phyloP scores from a whole-genome alignment of 2,113 vertebrate species.

The Leptodactylus fuscus region DNA sequence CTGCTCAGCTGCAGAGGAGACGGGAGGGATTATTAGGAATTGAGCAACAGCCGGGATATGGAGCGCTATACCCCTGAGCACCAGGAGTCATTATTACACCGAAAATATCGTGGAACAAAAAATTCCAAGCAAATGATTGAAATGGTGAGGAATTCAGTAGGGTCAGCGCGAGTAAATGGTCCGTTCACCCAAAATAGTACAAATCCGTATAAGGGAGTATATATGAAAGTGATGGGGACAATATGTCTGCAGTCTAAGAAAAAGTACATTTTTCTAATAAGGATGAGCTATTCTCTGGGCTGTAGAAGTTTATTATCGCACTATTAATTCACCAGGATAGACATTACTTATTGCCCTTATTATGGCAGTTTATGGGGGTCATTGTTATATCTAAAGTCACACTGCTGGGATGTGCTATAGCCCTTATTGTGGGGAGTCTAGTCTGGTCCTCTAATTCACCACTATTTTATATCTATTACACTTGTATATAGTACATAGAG shows the following conservation, averaged over 20 bases:
- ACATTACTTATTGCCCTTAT: too few species aligned
- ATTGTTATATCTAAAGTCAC: too few species aligned
- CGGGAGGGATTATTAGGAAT: conserved; percentile 31
- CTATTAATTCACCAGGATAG: too few species aligned
- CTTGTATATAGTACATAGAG: too few species aligned
- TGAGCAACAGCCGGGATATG: conserved; percentile 6
- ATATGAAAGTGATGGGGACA: neutral
- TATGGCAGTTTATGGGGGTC: too few species aligned
- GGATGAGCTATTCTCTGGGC: too few species aligned
- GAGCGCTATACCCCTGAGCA: neutral
- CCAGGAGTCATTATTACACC: neutral
- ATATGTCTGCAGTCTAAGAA: neutral
- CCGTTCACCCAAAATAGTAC: neutral
- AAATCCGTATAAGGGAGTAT: neutral
- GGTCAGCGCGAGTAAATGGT: neutral
- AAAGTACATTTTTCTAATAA: too few species aligned
- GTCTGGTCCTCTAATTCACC: too few species aligned
- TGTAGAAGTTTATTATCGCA: too few species aligned
- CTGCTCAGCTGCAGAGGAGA: conserved; percentile 42
- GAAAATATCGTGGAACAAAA: neutral
- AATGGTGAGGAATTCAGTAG: neutral
- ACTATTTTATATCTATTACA: too few species aligned
- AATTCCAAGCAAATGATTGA: neutral
- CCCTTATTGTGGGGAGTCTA: too few species aligned
- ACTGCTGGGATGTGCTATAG: too few species aligned